A percentile compares a stretch with the other conserved stretches of the same genome.
Evolutionary conservation across 1,140 invertebrate species (phyloP).

Genomic region (Hypothenemus hampei): DNA sequence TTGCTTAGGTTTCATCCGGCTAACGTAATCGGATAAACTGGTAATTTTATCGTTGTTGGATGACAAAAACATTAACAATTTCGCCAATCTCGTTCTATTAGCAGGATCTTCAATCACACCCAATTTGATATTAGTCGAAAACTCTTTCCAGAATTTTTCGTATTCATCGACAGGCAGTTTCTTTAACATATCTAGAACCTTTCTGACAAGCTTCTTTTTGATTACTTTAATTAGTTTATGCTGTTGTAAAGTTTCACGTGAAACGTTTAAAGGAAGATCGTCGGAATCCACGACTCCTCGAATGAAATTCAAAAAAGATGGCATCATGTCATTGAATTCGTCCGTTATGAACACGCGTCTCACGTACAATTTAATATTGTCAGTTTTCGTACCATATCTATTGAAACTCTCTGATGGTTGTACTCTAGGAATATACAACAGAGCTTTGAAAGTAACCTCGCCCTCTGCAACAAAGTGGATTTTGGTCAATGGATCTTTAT

Average conservation of each 20-base stretch:
- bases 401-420: conserved; percentile 93
- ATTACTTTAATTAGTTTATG: conserved; percentile 98
- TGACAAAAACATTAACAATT: conserved; percentile 87
- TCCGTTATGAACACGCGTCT: conserved; percentile 98
- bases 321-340: conserved; percentile 99
- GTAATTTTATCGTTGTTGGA: conserved; percentile 71
- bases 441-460: conserved; percentile 96
- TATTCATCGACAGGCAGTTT: conserved; percentile 91
- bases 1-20: conserved; percentile 96
- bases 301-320: conserved; percentile 93
- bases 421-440: conserved; percentile 86
- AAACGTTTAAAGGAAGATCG: conserved; percentile 97
- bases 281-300: conserved; percentile 98
- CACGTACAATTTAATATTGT: conserved; percentile 96
- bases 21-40: conserved; percentile 84
- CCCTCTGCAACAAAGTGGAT: conserved; percentile 98
- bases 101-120: conserved; percentile 95
- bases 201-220: conserved; percentile 97
- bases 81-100: conserved; percentile 92
- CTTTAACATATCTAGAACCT: conserved; percentile 97
- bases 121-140: conserved; percentile 85
- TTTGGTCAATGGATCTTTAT: conserved; percentile 77
- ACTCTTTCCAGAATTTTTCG: conserved; percentile 98
- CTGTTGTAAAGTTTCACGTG: conserved; percentile 96
- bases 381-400: conserved; percentile 88